Base-by-base conservation (phyloP, 2,888 invertebrate species). In the Chrysolina haemoptera region DNA sequence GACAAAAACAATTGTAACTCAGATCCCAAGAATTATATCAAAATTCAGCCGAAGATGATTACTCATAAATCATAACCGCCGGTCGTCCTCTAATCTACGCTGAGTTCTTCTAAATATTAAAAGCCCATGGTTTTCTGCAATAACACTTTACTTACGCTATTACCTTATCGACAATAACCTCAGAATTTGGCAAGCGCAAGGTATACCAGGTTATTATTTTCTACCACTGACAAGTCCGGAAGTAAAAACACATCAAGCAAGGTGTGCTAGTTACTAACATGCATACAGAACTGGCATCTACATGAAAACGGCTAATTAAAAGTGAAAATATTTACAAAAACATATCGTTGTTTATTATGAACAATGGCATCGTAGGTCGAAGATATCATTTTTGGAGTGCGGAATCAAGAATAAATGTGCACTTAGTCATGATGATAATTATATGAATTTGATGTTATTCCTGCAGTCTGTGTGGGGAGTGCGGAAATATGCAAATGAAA, bases 131-230 rank as follows among this genome's bases (percentile, higher is more conserved):
- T 2, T 48, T 48, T 6, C 4, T 48, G 14, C 12, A 6, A 48
- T 48, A 14, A 48, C 48, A 9, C 1, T 8, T 8, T 8, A 48
- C 8, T 48, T 16, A 48, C 16, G 48, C 16, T 18, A 20, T 18
- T 14, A 12, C 5, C 22, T 22, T 11, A 11, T 55, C 22, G 12
- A 20, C 18, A 55, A 55, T 55, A 20, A 22, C 55, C 22, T 55
- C 55, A 55, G 22, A 18, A 20, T 55, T 55, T 22, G 12, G 22
- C 55, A 14, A 22, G 55, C 12, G 14, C 55, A 18, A 55, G 55
- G 55, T 22, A 55, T 55, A 55, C 55, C 55, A 55, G 55, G 12
- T 12, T 55, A 55, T 55, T 12, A 55, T 55, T 55, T 55, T 12
- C 12, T 12, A 10, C 18, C 55, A 55, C 20, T 22, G 55, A 20